Percentiles rank a stretch among this genome's conserved stretches.
phyloP scores from a whole-genome alignment of 1,140 invertebrate genomes.

The Nixonia krombeini region DNA sequence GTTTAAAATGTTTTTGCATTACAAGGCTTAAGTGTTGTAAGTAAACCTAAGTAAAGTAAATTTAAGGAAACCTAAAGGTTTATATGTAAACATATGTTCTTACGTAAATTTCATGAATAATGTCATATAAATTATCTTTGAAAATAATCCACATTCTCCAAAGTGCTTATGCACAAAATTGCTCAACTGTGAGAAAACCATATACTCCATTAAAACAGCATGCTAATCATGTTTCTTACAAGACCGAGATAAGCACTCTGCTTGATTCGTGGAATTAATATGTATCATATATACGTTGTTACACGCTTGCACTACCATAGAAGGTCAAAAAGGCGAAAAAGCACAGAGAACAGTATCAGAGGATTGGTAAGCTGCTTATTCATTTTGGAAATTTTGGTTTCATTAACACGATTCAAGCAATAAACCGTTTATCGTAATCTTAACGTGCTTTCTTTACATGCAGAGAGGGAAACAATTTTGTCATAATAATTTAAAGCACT shows the following conservation, averaged over 20 bases:
- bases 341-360: conserved; percentile 84
- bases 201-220: conserved; percentile 25
- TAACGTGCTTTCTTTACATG: conserved; percentile 24
- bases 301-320: conserved; percentile 71
- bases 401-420: conserved; percentile 30
- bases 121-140: not conserved
- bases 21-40: too few relatives aligned
- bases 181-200: conserved; percentile 5
- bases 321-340: conserved; percentile 79
- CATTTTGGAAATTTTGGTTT: conserved; percentile 3
- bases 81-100: too few relatives aligned
- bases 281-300: conserved; percentile 63
- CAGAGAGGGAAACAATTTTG: conserved; percentile 16
- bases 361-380: conserved; percentile 81
- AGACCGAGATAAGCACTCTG: conserved; percentile 42
- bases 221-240: conserved; percentile 27
- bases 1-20: too few relatives aligned
- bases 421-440: conserved; percentile 12
- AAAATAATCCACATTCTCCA: conserved; percentile 15
- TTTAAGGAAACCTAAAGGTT: too few relatives aligned
- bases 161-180: conserved; percentile 30
- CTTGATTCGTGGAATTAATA: conserved; percentile 60
- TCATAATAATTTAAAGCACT: not conserved
- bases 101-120: too few relatives aligned
- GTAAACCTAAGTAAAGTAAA: too few relatives aligned